Percentiles rank a stretch among this genome's conserved stretches.
These are phyloP conservation scores for Caligus rogercresseyi DNA, from an alignment of 1,140 invertebrate genomes.

Conservation along the genomic window DNA sequence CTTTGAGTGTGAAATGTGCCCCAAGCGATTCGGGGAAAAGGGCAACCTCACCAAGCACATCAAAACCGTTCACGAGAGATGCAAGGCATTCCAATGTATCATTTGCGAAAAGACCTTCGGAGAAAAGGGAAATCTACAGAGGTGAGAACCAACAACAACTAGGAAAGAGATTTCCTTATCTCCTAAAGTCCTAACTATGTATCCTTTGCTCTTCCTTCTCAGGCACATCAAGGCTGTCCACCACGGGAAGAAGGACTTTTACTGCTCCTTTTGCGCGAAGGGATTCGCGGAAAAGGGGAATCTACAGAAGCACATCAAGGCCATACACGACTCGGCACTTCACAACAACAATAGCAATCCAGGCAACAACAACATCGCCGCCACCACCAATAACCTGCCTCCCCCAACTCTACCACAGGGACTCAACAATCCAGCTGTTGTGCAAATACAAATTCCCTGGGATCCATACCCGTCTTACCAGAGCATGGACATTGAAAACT, in stretches of 20 bases:
- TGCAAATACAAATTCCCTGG: not conserved
- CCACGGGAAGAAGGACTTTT: conserved; percentile 5
- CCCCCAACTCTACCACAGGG: no score
- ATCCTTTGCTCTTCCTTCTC: no score
- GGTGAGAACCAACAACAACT: no score
- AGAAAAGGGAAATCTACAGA: conserved; percentile 1
- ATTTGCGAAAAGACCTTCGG: conserved; percentile 2
- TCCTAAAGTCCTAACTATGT: no score
- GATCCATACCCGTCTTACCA: not conserved
- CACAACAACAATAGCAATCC: not conserved
- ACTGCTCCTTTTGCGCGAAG: not conserved
- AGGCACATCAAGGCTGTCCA: not conserved
- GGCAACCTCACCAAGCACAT: not conserved
- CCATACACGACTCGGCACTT: not conserved
- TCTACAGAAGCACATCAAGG: not conserved
- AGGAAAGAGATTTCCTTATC: no score
- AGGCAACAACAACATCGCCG: not conserved
- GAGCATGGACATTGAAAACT: no score
- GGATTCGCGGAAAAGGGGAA: not conserved
- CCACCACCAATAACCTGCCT: not conserved
- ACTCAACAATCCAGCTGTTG: not conserved
- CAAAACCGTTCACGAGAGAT: conserved; percentile 3
- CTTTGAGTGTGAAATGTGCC: not conserved
- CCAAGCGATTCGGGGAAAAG: not conserved
- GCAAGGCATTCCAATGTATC: not conserved